Percentiles rank a stretch among this genome's conserved stretches.
Conservation (phyloP, 2,888 invertebrate species). For the Microctonus aethiopoides region DNA sequence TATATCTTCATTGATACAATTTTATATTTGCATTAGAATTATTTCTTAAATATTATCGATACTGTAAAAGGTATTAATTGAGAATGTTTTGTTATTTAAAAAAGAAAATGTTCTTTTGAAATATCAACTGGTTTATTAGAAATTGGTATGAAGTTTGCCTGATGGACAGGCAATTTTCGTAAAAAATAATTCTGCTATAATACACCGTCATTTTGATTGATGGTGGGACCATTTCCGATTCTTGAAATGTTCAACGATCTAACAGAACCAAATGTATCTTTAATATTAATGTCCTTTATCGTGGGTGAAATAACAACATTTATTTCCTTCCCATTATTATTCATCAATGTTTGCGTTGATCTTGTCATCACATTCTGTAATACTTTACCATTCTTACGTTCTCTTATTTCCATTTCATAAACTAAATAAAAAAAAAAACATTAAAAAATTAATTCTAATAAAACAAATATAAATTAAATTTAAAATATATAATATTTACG, state of each 20-base stretch:
- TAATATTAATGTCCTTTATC: slow-evolving; percentile 40
- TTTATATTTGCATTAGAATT: not conserved
- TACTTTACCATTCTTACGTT: slow-evolving; percentile 55
- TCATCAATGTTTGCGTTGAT: slow-evolving; percentile 58
- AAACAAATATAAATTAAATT: not conserved
- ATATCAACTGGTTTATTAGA: slow-evolving; percentile 55
- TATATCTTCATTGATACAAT: not conserved
- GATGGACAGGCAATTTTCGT: slow-evolving; percentile 34
- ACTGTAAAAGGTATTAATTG: not conserved
- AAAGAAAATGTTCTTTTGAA: slow-evolving; percentile 6
- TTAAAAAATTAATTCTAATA: not conserved
- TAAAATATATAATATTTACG: slow-evolving; percentile 45
- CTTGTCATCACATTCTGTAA: slow-evolving; percentile 47
- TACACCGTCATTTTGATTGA: slow-evolving; percentile 54
- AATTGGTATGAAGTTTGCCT: slow-evolving; percentile 54
- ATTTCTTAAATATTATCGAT: not conserved
- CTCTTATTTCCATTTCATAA: slow-evolving; percentile 57
- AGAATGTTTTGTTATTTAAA: not conserved
- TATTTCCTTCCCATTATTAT: slow-evolving; percentile 51
- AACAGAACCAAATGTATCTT: slow-evolving; percentile 31
- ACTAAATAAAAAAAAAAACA: slow-evolving; percentile 51
- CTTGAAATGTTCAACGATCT: slow-evolving; percentile 50
- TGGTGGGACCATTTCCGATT: slow-evolving; percentile 59
- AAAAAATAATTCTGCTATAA: slow-evolving; percentile 54
- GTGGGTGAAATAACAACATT: slow-evolving; percentile 39